Percentiles rank a stretch among this genome's conserved stretches.
These are phyloP conservation scores for Intellagama lesueurii DNA, from an alignment of 2,797 vertebrate genomes.

Conservation along the genomic window DNA sequence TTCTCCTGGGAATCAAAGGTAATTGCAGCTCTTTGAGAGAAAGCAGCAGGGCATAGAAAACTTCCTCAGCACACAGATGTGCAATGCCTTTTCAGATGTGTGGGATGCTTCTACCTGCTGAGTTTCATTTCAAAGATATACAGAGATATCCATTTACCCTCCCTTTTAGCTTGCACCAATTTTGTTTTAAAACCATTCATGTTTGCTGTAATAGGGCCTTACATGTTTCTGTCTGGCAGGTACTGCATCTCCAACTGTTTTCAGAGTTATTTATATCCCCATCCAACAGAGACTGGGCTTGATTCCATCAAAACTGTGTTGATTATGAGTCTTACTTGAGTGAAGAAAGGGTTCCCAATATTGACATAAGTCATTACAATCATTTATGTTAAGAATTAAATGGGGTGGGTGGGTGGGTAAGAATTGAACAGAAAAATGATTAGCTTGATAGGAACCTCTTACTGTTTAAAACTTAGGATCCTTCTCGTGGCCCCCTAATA, in stretches of 20 bases:
- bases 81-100: constrained; percentile 17
- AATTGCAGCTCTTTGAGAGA: not conserved
- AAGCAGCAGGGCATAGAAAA: constrained; percentile 34
- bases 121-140: constrained; percentile 40
- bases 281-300: not conserved
- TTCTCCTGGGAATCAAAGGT: constrained; percentile 13
- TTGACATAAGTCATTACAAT: not conserved
- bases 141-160: constrained; percentile 15
- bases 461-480: not conserved
- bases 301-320: constrained; percentile 24
- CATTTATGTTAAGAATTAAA: not conserved
- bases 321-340: constrained; percentile 6
- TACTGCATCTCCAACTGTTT: constrained; percentile 12
- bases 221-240: not conserved
- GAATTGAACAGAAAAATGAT: not conserved
- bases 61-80: not conserved
- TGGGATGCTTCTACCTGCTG: constrained; percentile 24
- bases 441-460: not conserved
- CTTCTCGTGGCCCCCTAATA: no score
- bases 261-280: constrained; percentile 24
- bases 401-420: not conserved
- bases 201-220: not conserved
- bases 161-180: not conserved
- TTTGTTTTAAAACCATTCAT: not conserved
- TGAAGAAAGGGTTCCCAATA: not conserved